phyloP scores from a whole-genome alignment of 1,140 invertebrate species.

The Uloborus diversus region DNA sequence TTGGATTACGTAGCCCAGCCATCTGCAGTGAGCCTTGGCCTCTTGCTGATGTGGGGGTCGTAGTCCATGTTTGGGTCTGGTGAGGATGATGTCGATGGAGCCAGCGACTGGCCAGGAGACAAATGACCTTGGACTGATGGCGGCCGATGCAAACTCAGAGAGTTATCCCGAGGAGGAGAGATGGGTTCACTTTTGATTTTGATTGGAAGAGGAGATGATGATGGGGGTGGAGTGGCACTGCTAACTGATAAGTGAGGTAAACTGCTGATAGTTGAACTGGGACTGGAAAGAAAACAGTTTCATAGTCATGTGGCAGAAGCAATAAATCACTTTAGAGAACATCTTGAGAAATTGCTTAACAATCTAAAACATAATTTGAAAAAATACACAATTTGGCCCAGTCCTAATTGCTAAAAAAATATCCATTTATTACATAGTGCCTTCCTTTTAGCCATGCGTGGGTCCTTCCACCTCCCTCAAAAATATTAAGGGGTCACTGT shows the following conservation, averaged over 20 bases:
- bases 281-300: constrained; percentile 5
- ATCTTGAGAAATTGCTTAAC: neutral
- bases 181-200: constrained; percentile 96
- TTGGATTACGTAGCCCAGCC: constrained; percentile 79
- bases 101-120: constrained; percentile 71
- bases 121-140: constrained; percentile 59
- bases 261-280: constrained; percentile 52
- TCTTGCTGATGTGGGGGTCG: constrained; percentile 70
- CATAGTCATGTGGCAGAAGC: neutral
- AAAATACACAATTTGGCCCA: neutral
- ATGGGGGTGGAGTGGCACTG: constrained; percentile 80
- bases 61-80: constrained; percentile 74
- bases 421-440: too few relatives aligned
- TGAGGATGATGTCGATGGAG: constrained; percentile 59
- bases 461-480: too few relatives aligned
- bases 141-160: constrained; percentile 60
- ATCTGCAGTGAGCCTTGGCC: constrained; percentile 78
- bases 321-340: neutral
- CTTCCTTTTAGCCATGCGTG: too few relatives aligned
- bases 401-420: too few relatives aligned
- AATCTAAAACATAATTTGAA: neutral
- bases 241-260: constrained; percentile 74
- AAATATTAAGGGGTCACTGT: too few relatives aligned
- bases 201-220: constrained; percentile 80
- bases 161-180: constrained; percentile 81